Percentiles rank a stretch among this genome's conserved stretches.
These are phyloP conservation scores for Emys orbicularis DNA, from an alignment of 2,797 vertebrate species.

Conservation along the genomic window DNA sequence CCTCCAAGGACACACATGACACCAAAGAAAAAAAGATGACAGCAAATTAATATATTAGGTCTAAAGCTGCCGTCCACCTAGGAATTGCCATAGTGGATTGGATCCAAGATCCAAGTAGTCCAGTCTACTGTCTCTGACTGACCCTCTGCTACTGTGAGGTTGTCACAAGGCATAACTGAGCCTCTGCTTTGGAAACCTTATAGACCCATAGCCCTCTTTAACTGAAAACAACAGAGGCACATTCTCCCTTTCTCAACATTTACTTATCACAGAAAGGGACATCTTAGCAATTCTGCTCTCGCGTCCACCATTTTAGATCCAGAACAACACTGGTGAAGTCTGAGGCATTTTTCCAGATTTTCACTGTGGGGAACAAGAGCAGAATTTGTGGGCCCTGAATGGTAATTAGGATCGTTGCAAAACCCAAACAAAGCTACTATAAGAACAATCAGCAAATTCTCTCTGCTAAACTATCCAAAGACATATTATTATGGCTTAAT, in stretches of 20 bases:
- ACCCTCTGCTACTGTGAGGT: neutral
- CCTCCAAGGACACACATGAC: conserved; percentile 13
- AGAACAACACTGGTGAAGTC: neutral
- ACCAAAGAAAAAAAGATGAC: neutral
- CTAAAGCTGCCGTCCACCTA: neutral
- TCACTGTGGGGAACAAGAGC: neutral
- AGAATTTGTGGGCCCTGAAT: neutral
- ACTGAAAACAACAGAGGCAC: neutral
- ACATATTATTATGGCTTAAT: conserved; percentile 45
- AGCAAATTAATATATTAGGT: neutral
- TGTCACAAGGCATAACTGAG: neutral
- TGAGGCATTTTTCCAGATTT: neutral
- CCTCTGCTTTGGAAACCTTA: neutral
- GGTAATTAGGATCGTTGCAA: conserved; percentile 27
- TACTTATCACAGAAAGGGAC: neutral
- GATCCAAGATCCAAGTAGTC: neutral
- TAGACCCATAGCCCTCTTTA: neutral
- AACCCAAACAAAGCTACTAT: conserved; percentile 38
- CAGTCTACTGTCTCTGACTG: neutral
- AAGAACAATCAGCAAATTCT: conserved; percentile 31
- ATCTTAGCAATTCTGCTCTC: neutral
- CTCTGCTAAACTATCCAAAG: conserved; percentile 49
- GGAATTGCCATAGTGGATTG: neutral
- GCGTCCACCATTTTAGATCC: neutral
- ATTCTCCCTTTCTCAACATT: neutral